These are phyloP conservation scores for Polymixis flavicincta DNA, from an alignment of 2,888 invertebrate genomes.

Conservation along the genomic window DNA sequence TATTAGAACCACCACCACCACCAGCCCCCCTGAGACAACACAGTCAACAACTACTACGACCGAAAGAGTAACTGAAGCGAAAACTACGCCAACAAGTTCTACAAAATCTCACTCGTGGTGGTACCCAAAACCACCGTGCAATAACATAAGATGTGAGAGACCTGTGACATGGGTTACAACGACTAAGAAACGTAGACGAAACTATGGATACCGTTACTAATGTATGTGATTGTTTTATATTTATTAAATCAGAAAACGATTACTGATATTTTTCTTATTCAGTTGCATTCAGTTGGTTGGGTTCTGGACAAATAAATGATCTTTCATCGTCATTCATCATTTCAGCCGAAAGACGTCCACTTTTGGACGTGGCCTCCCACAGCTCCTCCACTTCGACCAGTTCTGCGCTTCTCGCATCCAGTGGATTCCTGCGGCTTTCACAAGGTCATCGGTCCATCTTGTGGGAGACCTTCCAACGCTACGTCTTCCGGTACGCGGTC, in stretches of 20 bases:
- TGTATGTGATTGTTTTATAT: constrained; percentile 18
- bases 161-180: constrained; percentile 67
- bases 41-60: not conserved
- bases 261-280: not conserved
- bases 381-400: no score
- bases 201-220: constrained; percentile 38
- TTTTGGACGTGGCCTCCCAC: no score
- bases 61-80: not conserved
- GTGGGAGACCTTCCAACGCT: no score
- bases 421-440: no score
- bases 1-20: not conserved
- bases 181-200: constrained; percentile 25
- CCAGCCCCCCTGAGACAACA: not conserved
- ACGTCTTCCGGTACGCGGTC: no score
- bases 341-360: no score
- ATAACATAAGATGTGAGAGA: constrained; percentile 64
- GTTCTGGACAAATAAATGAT: not conserved
- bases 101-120: constrained; percentile 40
- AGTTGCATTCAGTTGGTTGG: not conserved
- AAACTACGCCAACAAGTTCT: constrained; percentile 4
- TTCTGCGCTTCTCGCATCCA: no score
- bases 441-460: no score
- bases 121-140: constrained; percentile 58
- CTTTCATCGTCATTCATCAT: no score
- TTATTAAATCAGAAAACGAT: constrained; percentile 24